Conservation (phyloP, 2,797 vertebrate species). For the Ctenopoma kingsleyae region DNA sequence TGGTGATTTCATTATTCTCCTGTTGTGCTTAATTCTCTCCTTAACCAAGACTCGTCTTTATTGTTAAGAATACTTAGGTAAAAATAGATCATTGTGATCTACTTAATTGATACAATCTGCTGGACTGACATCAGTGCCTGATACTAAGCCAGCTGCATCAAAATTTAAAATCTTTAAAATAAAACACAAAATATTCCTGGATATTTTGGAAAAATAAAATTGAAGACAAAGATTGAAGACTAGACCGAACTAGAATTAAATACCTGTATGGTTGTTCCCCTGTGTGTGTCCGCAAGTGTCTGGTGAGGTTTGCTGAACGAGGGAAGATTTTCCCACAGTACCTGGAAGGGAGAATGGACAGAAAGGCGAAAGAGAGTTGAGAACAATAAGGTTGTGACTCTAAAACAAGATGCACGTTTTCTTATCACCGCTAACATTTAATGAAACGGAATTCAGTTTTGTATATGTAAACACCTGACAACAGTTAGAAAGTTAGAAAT, state of each 20-base stretch:
- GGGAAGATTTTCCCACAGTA: conserved; percentile 99
- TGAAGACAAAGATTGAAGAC: neutral
- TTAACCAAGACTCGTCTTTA: neutral
- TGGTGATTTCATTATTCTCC: conserved; percentile 11
- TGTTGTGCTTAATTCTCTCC: neutral
- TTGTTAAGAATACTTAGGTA: neutral
- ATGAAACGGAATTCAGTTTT: neutral
- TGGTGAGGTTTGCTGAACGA: conserved; percentile 97
- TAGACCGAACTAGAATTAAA: neutral
- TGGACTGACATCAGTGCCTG: too few species aligned
- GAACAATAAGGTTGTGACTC: neutral
- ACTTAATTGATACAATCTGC: too few species aligned
- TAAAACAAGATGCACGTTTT: neutral
- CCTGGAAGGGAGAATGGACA: conserved; percentile 75
- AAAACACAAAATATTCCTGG: neutral
- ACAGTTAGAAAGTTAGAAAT: neutral
- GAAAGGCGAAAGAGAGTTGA: neutral
- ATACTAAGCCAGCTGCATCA: too few species aligned
- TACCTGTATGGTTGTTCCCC: conserved; percentile 99
- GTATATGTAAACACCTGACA: neutral
- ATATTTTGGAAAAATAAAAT: neutral
- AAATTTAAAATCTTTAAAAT: neutral
- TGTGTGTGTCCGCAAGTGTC: conserved; percentile 98
- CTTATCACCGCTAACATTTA: neutral
- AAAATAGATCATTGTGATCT: too few species aligned